These are phyloP conservation scores for Ormyrus pomaceus DNA, from an alignment of 2,888 invertebrate species.

Conservation along the genomic window DNA sequence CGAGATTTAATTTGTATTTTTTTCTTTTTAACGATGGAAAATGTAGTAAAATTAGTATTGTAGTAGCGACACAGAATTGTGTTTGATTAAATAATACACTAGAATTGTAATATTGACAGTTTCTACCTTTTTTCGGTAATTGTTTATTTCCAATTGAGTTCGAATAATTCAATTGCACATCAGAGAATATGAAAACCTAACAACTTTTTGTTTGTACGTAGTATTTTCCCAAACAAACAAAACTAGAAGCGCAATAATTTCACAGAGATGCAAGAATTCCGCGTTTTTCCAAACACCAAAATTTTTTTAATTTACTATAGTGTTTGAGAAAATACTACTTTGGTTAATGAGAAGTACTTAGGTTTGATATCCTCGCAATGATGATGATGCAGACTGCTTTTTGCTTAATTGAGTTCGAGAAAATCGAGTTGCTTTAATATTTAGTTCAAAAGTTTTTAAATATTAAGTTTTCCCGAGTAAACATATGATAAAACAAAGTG, in stretches of 20 bases:
- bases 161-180: not conserved
- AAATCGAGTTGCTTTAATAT: not conserved
- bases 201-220: not conserved
- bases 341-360: not conserved
- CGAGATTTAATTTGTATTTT: no score
- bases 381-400: slow-evolving; percentile 7
- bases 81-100: no score
- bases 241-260: no score
- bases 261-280: no score
- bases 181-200: not conserved
- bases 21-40: no score
- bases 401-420: slow-evolving; percentile 10
- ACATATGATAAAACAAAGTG: not conserved
- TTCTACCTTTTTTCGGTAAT: no score
- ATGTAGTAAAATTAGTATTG: no score
- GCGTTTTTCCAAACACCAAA: no score
- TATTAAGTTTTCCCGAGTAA: not conserved
- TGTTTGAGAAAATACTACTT: no score
- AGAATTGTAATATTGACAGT: no score
- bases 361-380: not conserved
- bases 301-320: no score
- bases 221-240: not conserved
- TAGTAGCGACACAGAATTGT: no score
- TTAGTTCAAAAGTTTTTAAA: slow-evolving; percentile 5
- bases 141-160: not conserved